Conservation (phyloP, 2,888 invertebrate species). For the Lepidocyrtinus sp. region DNA sequence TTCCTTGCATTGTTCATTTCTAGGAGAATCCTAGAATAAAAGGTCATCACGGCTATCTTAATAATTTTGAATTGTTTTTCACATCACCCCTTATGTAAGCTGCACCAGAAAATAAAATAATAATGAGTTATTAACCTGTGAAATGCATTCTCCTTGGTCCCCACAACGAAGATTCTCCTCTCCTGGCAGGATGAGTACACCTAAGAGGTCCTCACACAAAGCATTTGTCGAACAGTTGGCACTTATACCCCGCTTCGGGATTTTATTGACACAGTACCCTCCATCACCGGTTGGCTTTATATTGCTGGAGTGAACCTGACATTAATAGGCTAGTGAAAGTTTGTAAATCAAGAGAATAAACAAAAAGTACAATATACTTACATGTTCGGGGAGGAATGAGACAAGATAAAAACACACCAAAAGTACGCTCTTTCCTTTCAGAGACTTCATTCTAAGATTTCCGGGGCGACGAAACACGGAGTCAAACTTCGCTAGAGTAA, state of each 20-base stretch:
- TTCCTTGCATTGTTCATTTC: slow-evolving; percentile 46
- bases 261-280: slow-evolving; percentile 42
- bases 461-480: no score
- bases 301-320: not conserved
- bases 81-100: not conserved
- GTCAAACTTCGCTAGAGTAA: no score
- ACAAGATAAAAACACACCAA: no score
- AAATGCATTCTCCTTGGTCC: slow-evolving; percentile 49
- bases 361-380: no score
- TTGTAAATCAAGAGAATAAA: no score
- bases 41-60: no score
- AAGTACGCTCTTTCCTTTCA: no score
- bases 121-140: slow-evolving; percentile 25
- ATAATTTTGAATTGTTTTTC: not conserved
- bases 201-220: slow-evolving; percentile 36
- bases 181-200: not conserved
- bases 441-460: no score
- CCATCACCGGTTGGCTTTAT: slow-evolving; percentile 29
- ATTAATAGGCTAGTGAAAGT: not conserved
- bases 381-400: no score
- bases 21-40: slow-evolving; percentile 19
- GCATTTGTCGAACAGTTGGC: slow-evolving; percentile 38
- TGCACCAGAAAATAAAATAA: slow-evolving; percentile 2
- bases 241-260: slow-evolving; percentile 38
- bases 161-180: slow-evolving; percentile 33